Evolutionary conservation across 2,797 vertebrate species (phyloP), one percentile per base, ranked within the genome.

Genomic region (Orestias chungarensis): DNA sequence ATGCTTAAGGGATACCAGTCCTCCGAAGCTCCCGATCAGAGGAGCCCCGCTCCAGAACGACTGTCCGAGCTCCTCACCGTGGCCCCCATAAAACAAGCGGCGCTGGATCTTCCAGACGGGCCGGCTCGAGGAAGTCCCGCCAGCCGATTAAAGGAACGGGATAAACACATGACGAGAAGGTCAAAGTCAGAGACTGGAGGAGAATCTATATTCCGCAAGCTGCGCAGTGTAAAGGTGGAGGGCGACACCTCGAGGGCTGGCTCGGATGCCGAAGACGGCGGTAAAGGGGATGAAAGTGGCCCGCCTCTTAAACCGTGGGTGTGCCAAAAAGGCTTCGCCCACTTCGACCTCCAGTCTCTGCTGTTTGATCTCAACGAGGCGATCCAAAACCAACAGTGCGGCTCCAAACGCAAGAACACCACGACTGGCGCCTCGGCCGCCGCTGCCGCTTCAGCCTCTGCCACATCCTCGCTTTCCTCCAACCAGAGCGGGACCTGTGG

Each of bases 101-200:
- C 96, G 6, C 95, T 98, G 74, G 98, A 99, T 89, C 92, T 98
- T 61, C 96, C 97, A 23, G 98, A 99, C 17, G 97, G 91, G 43
- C 86, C 90, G 23, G 92, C 95, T 62, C 94, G 96, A 71, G 98
- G 98, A 44, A 98, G 97, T 76, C 96, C 97, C 20, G 94, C 94
- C 18, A 95, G 96, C 89, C 95, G 97, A 20, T 95, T 98, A 70
- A 99, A 99, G 83, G 98, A 99, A 76, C 89, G 97, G 85, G 98
- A 99, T 88, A 99, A 99, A 87, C 97, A 97, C 82, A 95, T 99
- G 72, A 99, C 99, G 88, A 94, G 97, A 73, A 96, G 98, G 61
- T 99, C 98, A 65, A 99, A 99, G 86, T 99, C 98, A 0, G 98
- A 99, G 91, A 98, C 98, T 0, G 98, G 98, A 15, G 97, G 98